These are phyloP conservation scores for Ormyrus pomaceus DNA, from an alignment of 2,888 invertebrate genomes.

Conservation along the genomic window DNA sequence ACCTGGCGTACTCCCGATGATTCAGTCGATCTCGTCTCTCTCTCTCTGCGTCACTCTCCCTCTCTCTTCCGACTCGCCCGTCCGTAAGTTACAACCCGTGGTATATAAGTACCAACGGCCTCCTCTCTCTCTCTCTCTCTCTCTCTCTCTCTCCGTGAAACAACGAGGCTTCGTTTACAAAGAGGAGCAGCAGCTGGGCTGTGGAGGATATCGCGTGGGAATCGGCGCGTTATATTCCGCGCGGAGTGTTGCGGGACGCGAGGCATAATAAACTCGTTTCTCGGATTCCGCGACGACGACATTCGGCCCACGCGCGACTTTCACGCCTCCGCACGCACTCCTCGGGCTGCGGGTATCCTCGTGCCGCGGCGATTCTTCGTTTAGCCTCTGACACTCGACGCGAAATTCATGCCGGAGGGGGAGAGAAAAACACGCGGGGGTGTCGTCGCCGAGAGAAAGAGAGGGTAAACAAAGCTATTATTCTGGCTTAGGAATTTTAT, in stretches of 20 bases:
- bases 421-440: background rate
- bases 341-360: background rate
- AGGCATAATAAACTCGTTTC: constrained; percentile 40
- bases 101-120: too few species aligned
- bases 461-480: constrained; percentile 29
- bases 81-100: too few species aligned
- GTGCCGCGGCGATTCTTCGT: background rate
- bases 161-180: too few species aligned
- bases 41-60: constrained; percentile 11
- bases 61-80: background rate
- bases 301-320: constrained; percentile 51
- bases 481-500: constrained; percentile 14
- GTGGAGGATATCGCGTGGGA: too few species aligned
- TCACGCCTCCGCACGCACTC: constrained; percentile 36
- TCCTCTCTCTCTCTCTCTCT: too few species aligned
- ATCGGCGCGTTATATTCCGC: too few species aligned
- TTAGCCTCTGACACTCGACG: constrained; percentile 1
- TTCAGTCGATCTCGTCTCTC: constrained; percentile 10
- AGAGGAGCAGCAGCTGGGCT: too few species aligned
- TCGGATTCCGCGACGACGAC: constrained; percentile 41
- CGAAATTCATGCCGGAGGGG: background rate
- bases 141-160: too few species aligned
- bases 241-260: background rate
- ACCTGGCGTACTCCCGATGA: constrained; percentile 25
- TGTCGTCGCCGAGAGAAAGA: background rate